phyloP scores from a whole-genome alignment of 2,888 invertebrate species.

The Neoascia interrupta region DNA sequence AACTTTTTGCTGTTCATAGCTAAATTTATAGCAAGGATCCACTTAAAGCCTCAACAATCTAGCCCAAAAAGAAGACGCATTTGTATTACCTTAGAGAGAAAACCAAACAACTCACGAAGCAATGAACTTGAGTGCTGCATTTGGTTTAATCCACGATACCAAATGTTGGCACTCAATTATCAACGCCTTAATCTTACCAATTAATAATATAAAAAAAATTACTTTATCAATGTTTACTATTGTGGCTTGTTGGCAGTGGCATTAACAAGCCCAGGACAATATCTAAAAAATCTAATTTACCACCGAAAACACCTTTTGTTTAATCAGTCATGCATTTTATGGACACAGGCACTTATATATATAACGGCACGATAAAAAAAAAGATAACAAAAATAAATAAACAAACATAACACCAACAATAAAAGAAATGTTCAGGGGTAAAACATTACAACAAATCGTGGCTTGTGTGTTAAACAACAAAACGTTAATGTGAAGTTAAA shows the following conservation, averaged over 20 bases:
- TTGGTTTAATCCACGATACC: background rate
- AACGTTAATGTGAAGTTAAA: slow-evolving; percentile 22
- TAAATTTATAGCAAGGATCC: too few relatives aligned
- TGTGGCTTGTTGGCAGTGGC: background rate
- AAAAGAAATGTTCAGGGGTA: slow-evolving; percentile 45
- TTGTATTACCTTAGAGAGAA: too few relatives aligned
- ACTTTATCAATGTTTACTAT: slow-evolving; percentile 10
- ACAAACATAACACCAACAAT: slow-evolving; percentile 34
- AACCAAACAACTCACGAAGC: too few relatives aligned
- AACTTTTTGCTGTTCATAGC: too few relatives aligned
- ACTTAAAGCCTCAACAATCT: too few relatives aligned
- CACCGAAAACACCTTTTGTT: slow-evolving; percentile 9
- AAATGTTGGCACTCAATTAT: background rate
- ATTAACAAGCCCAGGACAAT: background rate
- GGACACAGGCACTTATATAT: slow-evolving; percentile 10
- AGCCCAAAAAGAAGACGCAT: too few relatives aligned
- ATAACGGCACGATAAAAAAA: slow-evolving; percentile 1
- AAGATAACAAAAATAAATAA: slow-evolving; percentile 40
- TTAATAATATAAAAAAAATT: slow-evolving; percentile 7
- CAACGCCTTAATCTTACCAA: background rate
- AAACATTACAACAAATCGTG: slow-evolving; percentile 29
- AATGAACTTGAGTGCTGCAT: slow-evolving; percentile 11
- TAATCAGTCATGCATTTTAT: slow-evolving; percentile 37
- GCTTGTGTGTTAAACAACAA: slow-evolving; percentile 30
- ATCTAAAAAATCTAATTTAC: slow-evolving; percentile 22